Percentiles rank a stretch among this genome's conserved stretches.
Evolutionary conservation across 2,113 vertebrate species (phyloP).

Genomic region (Paracanthobrama guichenoti): DNA sequence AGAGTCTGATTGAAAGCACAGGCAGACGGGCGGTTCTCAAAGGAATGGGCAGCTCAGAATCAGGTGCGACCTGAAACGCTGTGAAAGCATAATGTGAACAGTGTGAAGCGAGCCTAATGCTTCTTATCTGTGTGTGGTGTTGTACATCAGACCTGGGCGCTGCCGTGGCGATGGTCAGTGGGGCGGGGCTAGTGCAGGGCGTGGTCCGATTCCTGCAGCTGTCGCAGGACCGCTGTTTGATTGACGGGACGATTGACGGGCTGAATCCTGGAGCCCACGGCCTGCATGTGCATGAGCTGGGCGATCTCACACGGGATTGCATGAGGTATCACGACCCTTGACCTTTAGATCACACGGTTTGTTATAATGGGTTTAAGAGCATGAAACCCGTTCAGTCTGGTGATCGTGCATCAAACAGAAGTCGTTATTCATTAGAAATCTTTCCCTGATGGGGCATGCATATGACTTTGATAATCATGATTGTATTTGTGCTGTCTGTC

Average conservation of each 20-base stretch:
- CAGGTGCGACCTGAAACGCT: conserved; percentile 64
- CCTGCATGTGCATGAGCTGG: conserved; percentile 84
- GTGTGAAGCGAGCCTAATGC: neutral
- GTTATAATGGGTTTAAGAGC: neutral
- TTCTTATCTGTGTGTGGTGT: neutral
- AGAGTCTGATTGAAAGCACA: conserved; percentile 80
- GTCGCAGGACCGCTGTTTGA: conserved; percentile 75
- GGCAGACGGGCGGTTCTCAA: conserved; percentile 83
- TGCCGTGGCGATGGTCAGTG: conserved; percentile 84
- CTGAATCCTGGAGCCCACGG: conserved; percentile 82
- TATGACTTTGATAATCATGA: neutral
- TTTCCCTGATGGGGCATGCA: neutral
- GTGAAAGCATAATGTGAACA: neutral
- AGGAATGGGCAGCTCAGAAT: conserved; percentile 77
- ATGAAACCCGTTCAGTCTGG: neutral
- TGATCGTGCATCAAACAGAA: neutral
- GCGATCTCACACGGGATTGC: conserved; percentile 81
- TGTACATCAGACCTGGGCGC: conserved; percentile 72
- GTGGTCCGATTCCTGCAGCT: conserved; percentile 88
- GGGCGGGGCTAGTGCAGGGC: conserved; percentile 71
- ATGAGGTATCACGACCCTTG: conserved; percentile 72
- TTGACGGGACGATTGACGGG: conserved; percentile 87
- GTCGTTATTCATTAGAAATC: neutral
- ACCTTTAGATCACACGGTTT: neutral
- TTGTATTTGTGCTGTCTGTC: neutral